Evolutionary conservation across 2,797 vertebrate genomes (phyloP).

Genomic region (Lophius americanus): DNA sequence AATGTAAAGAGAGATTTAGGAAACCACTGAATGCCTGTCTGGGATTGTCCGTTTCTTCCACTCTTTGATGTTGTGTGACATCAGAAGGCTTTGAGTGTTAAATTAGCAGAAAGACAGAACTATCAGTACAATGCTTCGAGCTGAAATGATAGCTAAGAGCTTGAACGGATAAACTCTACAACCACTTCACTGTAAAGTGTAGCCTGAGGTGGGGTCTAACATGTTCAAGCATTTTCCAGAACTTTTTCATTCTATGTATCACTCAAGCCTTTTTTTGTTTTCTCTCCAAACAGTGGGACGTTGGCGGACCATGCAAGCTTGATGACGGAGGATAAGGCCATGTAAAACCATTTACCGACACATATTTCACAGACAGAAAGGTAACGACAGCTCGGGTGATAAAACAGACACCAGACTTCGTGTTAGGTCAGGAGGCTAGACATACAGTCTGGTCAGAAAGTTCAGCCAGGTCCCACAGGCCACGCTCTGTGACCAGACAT

Average conservation of each 20-base stretch:
- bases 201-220: constrained; percentile 41
- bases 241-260: constrained; percentile 25
- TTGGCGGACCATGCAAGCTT: background rate
- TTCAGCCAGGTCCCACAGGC: constrained; percentile 49
- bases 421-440: constrained; percentile 54
- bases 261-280: constrained; percentile 4
- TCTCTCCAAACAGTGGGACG: constrained; percentile 8
- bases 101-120: constrained; percentile 35
- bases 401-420: constrained; percentile 20
- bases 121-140: constrained; percentile 29
- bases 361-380: constrained; percentile 2
- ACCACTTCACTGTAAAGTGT: constrained; percentile 34
- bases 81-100: constrained; percentile 66
- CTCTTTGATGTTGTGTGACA: constrained; percentile 57
- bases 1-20: constrained; percentile 28
- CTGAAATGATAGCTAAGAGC: background rate
- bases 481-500: constrained; percentile 31
- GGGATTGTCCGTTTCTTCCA: constrained; percentile 50
- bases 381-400: constrained; percentile 26
- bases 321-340: no score
- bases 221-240: constrained; percentile 52
- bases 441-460: constrained; percentile 53
- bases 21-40: constrained; percentile 52
- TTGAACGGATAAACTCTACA: constrained; percentile 35
- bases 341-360: background rate